Base-by-base conservation (phyloP, 2,797 vertebrate genomes). In the Halcyon smyrnensis region DNA sequence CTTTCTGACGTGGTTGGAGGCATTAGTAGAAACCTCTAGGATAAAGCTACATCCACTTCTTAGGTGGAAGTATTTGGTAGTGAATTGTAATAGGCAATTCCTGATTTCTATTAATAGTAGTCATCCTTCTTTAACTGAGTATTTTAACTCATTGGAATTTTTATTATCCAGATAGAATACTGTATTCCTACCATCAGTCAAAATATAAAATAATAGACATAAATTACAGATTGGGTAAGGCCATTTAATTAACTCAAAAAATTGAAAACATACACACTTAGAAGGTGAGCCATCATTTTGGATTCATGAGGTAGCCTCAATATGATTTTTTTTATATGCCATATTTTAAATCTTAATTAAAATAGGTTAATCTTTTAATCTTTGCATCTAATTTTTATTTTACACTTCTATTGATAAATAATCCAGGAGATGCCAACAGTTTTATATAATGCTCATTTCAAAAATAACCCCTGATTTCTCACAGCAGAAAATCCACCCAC, bases 241-340 rank as follows among this genome's bases (percentile, higher is more conserved):
- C 21, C 39, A 64, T 79, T 96, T 94, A 93, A 94, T 93, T 93
- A 95, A 60, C 19, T 62, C 11, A 82, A 94, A 65, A 86, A 83
- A 16, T 19, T 62, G 41, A 59, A 95, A 94, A 84, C 16, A n/a
- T 78, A 24, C 10, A n/a, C 48, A 28, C 15, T 62, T 87, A 62
- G 28, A 74, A 60, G 39, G 59, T 34, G 60, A 90, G 59, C 57
- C 12, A 20, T 50, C 39, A 82, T 87, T 94, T 79, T 54, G 45
- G 5, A 15, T 88, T 76, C 34, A 65, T 90, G 75, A n/a, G 5
- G 74, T 68, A 89, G 36, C 25, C 28, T 70, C 65, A 71, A 83
- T 60, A 48, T 37, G 32, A 28, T 46, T 12, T 68, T 71, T 84
- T 84, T 36, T 2, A 16, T 45, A 45, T 65, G 75, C 13, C 8